phyloP scores from a whole-genome alignment of 2,888 invertebrate species.

The Platypus cylindrus region DNA sequence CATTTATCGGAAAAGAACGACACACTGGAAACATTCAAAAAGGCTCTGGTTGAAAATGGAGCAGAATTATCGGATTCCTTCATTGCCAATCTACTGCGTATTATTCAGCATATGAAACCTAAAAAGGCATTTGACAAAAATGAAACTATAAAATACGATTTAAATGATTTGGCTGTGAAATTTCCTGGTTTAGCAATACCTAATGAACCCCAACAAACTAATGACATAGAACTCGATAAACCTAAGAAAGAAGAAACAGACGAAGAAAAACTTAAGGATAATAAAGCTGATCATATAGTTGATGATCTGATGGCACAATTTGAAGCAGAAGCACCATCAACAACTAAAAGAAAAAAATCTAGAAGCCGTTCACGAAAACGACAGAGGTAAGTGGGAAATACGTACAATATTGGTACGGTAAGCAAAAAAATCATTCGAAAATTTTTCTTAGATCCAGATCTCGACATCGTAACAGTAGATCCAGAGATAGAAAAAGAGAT shows the following conservation, averaged over 20 bases:
- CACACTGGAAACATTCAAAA: conserved; percentile 78
- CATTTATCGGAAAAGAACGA: conserved; percentile 81
- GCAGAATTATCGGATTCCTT: conserved; percentile 96
- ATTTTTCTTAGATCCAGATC: conserved; percentile 21
- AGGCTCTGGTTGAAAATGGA: conserved; percentile 77
- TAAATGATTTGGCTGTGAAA: conserved; percentile 49
- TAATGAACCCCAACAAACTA: conserved; percentile 57
- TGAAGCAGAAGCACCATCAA: conserved; percentile 70
- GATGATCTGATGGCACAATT: conserved; percentile 75
- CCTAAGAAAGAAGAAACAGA: conserved; percentile 36
- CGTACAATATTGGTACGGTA: too few species aligned
- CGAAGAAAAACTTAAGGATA: conserved; percentile 25
- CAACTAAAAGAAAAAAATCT: conserved; percentile 20
- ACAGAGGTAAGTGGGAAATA: conserved; percentile 11
- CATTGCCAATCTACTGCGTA: conserved; percentile 79
- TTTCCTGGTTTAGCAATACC: conserved; percentile 75
- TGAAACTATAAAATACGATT: conserved; percentile 17
- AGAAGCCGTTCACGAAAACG: conserved; percentile 18
- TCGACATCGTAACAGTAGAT: conserved; percentile 16
- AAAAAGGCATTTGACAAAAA: conserved; percentile 17
- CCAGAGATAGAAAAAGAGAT: conserved; percentile 21
- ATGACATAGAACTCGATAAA: too few species aligned
- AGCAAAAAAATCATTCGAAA: conserved; percentile 14
- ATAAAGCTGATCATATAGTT: conserved; percentile 40
- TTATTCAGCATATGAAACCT: conserved; percentile 92